phyloP scores from a whole-genome alignment of 1,140 invertebrate genomes.

The Penaeus indicus region DNA sequence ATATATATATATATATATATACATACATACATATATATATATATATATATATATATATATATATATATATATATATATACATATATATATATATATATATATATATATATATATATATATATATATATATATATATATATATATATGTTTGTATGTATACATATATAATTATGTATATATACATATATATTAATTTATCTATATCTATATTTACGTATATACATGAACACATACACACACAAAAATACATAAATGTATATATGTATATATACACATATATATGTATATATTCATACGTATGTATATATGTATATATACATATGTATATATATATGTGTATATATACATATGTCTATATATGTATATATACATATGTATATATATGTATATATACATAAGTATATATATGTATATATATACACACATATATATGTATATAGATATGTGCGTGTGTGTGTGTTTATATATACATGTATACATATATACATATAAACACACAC shows the following conservation, averaged over 20 bases:
- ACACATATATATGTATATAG: too few relatives aligned
- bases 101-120: constrained; percentile 14
- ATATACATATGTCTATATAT: too few relatives aligned
- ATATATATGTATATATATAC: constrained; percentile 14
- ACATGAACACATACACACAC: too few relatives aligned
- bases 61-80: constrained; percentile 14
- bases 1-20: constrained; percentile 14
- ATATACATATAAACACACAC: too few relatives aligned
- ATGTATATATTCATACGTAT: neutral
- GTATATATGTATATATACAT: neutral
- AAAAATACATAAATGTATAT: too few relatives aligned
- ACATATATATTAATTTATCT: too few relatives aligned
- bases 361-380: constrained; percentile 13
- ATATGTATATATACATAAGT: constrained; percentile 7
- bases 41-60: constrained; percentile 14
- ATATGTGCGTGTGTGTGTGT: too few relatives aligned
- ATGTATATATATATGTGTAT: constrained; percentile 7
- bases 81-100: constrained; percentile 8
- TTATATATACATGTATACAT: too few relatives aligned
- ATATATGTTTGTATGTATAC: too few relatives aligned
- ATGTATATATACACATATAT: constrained; percentile 13
- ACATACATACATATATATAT: constrained; percentile 14
- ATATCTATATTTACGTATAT: too few relatives aligned
- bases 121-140: constrained; percentile 14
- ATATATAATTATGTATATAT: too few relatives aligned